Evolutionary conservation across 2,797 vertebrate species (phyloP), one percentile per base, ranked within the genome.

Genomic region (Garrulus glandarius): DNA sequence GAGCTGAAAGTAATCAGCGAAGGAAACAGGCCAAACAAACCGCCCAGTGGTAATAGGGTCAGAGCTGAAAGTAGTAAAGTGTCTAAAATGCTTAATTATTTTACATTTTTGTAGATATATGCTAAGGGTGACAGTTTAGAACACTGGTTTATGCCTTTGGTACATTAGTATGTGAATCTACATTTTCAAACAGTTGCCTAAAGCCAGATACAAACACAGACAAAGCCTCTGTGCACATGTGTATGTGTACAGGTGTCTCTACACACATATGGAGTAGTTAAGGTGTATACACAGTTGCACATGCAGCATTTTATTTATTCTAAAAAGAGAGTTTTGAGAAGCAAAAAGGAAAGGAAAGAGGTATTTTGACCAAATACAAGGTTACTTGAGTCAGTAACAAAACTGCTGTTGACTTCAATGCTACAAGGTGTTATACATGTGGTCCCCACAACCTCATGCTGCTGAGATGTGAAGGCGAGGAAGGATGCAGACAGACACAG

Each of bases 11-110:
- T 71, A 71, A 63, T 53, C 37, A 56, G 37, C 18, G 13, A 88
- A 92, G 72, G 69, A 92, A 94, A 76, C 72, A 92, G 76, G 93
- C 84, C 91, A 92, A 92, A 95, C 69, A 77, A 95, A 90, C 74
- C 0, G 0, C 87, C 76, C 85, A 89, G 70, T 56, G 44, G 50
- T 55, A 81, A 63, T 0, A 80, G 69, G 46, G 65, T 79, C 56
- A 84, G 57, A 89, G 26, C 13, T 63, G 43, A 64, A 83, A 59
- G n/a, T 7, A 79, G 36, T 36, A 0, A 84, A 83, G 44, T 5
- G 7, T 46, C 74, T 76, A 74, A 59, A 77, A 65, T 13, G 21
- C 9, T 64, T 47, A 34, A 34, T 24, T 85, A 53, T 57, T 68
- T 65, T 91, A 30, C 46, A 32, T 57, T 91, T 91, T 13, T n/a